Conservation (phyloP, 1,140 invertebrate species). For the Gryllus bimaculatus region DNA sequence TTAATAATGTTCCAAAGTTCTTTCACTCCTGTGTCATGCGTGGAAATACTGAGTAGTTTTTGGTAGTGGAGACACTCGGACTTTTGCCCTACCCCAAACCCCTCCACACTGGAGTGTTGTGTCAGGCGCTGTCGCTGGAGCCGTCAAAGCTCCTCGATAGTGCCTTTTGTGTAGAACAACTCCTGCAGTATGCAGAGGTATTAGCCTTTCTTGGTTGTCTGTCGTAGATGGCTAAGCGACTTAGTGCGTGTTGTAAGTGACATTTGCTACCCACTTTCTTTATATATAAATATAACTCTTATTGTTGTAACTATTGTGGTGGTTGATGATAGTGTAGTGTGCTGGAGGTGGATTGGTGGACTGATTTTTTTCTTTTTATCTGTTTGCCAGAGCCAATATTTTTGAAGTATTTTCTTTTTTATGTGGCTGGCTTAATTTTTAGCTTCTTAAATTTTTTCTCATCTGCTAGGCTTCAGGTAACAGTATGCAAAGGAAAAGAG, state of each 20-base stretch:
- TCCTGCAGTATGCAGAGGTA: neutral
- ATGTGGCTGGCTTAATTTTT: neutral
- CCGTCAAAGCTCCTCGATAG: no score
- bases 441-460: no score
- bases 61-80: no score
- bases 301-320: neutral
- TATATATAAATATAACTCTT: neutral
- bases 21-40: no score
- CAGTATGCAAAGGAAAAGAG: no score
- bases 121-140: no score
- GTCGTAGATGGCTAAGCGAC: neutral
- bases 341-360: neutral
- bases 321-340: neutral
- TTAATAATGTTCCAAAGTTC: no score
- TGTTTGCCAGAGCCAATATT: neutral
- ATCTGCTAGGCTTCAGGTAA: no score
- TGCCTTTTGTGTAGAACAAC: neutral
- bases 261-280: neutral
- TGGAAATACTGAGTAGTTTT: no score
- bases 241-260: slow-evolving; percentile 4
- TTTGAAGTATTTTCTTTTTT: neutral
- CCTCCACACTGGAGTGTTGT: no score
- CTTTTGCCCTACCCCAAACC: no score
- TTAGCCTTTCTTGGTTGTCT: neutral
- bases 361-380: neutral